These are phyloP conservation scores for Typhlichthys eigenmanni DNA, from an alignment of 2,797 vertebrate genomes.

Conservation along the genomic window DNA sequence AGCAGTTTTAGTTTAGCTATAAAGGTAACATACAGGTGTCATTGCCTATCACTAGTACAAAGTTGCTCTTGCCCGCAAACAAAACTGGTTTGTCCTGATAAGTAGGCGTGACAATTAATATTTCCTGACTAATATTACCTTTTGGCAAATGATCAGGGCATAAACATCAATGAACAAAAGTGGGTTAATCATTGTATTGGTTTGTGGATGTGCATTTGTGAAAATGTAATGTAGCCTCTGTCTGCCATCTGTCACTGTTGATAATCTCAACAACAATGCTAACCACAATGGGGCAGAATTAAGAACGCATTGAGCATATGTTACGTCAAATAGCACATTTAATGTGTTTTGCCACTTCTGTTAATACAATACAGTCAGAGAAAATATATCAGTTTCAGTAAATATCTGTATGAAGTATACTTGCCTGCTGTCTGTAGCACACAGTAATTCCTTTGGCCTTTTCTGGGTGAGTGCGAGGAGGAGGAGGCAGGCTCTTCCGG, in stretches of 20 bases:
- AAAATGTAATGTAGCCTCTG: constrained; percentile 35
- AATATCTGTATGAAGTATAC: constrained; percentile 22
- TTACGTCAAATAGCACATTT: constrained; percentile 46
- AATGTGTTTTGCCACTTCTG: constrained; percentile 31
- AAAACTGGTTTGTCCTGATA: constrained; percentile 36
- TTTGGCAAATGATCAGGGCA: constrained; percentile 20
- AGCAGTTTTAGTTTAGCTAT: too few relatives aligned
- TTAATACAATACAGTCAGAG: constrained; percentile 41
- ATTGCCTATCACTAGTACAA: neutral
- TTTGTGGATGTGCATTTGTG: constrained; percentile 31
- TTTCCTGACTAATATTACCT: constrained; percentile 23
- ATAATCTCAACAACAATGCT: constrained; percentile 44
- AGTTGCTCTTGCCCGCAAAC: neutral
- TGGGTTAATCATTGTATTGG: constrained; percentile 4
- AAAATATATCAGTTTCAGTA: constrained; percentile 34
- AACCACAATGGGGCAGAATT: constrained; percentile 40
- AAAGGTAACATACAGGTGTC: too few relatives aligned
- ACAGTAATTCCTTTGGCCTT: constrained; percentile 23
- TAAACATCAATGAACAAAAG: constrained; percentile 3
- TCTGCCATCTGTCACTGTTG: constrained; percentile 31
- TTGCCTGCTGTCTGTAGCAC: constrained; percentile 5
- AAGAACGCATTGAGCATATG: constrained; percentile 43
- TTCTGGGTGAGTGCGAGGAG: constrained; percentile 34
- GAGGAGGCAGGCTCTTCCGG: constrained; percentile 30
- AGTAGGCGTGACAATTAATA: constrained; percentile 35